Evolutionary conservation across 30 jellyfish, hydroid and myxozoan genomes (phyloP), one percentile per base, ranked within the genome.

Genomic region (Pseudorhiza aurosa): DNA sequence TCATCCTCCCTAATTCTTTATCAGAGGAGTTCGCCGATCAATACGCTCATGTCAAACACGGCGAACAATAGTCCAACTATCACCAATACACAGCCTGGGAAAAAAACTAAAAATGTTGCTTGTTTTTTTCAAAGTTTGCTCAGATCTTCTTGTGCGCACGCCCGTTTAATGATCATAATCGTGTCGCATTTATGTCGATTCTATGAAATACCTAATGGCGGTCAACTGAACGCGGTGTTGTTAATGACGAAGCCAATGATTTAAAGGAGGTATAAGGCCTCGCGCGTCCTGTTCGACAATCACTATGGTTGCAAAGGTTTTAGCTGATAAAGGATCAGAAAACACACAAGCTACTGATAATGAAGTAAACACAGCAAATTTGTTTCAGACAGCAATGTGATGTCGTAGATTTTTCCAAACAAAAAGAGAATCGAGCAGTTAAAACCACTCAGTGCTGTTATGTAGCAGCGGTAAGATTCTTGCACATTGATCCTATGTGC

Each of bases 1-100:
- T 58, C 65, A 74, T 72, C 86, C 86, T 27, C 86, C 86, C 86
- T 46, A 50, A 72, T 53, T 72, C 86, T 72, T 75, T 72, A 43
- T 72, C 86, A 36, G 28, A 65, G 32, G 75, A 72, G 42, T 53
- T 50, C 33, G 86, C 86, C 86, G 86, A 72, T 72, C 86, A 72
- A 72, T 72, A 53, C 86, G 63, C 9, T 40, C 65, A 50, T 72
- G 86, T 72, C 86, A 72, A 53, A 71, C 72, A 71, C 19, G 14
- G 32, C 74, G 28, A 72, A 72, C 86, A 72, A 72, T 72, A 72
- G 24, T 46, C 85, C 29, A 71, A 50, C 72, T 25, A 28, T 28
- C 50, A 72, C 36, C 32, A 51, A n/a, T 24, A 45, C 28, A 36
- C 62, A 57, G 19, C 86, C 86, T 72, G 86, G 86, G 86, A 72